Conservation (phyloP, 2,113 vertebrate species). For the Orcinus orca region DNA sequence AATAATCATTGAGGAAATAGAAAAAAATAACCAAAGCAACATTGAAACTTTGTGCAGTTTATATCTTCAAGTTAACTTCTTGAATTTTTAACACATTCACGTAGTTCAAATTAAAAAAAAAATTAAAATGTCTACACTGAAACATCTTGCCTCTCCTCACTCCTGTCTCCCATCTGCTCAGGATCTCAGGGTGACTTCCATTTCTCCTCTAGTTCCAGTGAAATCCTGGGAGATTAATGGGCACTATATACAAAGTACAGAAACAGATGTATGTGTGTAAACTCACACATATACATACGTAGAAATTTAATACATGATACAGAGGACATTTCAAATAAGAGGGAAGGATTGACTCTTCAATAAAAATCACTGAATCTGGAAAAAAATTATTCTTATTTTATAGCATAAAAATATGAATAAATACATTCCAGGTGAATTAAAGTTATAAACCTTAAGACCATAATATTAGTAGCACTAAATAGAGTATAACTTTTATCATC, state of each 20-base stretch:
- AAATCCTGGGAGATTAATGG: background rate
- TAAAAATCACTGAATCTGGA: background rate
- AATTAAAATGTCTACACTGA: background rate
- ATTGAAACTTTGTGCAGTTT: background rate
- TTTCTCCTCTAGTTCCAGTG: constrained; percentile 19
- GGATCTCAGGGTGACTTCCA: constrained; percentile 13
- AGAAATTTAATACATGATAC: background rate
- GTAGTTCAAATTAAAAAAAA: background rate
- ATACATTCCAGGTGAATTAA: background rate
- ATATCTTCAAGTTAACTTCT: constrained; percentile 15
- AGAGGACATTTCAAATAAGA: constrained; percentile 11
- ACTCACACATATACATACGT: background rate
- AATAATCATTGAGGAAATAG: background rate
- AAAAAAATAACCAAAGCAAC: background rate
- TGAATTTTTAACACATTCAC: background rate
- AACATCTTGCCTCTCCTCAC: background rate
- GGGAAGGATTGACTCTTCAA: background rate
- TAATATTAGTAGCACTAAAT: constrained; percentile 2
- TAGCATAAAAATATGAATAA: constrained; percentile 13
- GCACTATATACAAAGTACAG: constrained; percentile 27
- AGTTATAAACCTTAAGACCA: background rate
- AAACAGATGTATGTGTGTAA: background rate
- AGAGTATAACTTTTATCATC: background rate
- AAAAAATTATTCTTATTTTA: background rate
- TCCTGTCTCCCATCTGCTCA: background rate